phyloP scores from a whole-genome alignment of 1,140 invertebrate genomes.

The Sycobia sp. region DNA sequence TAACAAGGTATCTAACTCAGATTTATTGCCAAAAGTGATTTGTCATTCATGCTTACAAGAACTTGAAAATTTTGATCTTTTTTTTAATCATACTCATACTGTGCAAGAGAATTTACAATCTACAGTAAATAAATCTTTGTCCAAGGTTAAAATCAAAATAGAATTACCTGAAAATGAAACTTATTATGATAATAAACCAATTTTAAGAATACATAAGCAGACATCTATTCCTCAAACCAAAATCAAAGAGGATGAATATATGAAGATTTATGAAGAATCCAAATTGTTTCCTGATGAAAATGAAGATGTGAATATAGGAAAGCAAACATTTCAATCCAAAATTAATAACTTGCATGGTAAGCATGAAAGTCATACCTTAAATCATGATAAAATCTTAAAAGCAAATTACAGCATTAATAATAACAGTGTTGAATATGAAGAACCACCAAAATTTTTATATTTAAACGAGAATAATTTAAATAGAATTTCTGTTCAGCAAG shows the following conservation, averaged over 20 bases:
- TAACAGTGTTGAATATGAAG: neutral
- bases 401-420: neutral
- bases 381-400: neutral
- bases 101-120: neutral
- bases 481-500: neutral
- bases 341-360: too few species aligned
- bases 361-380: neutral
- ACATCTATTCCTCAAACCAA: neutral
- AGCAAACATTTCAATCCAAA: neutral
- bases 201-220: neutral
- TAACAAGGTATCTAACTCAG: constrained; percentile 7
- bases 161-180: neutral
- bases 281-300: neutral
- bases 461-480: neutral
- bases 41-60: neutral
- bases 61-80: constrained; percentile 13
- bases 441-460: neutral
- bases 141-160: constrained; percentile 4
- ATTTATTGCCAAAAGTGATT: constrained; percentile 14
- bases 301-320: neutral
- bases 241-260: neutral
- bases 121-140: constrained; percentile 8
- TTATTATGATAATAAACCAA: neutral
- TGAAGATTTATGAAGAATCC: neutral
- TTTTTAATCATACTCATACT: neutral